These are phyloP conservation scores for Sitta carolinensis DNA, from an alignment of 2,797 vertebrate species.

Conservation along the genomic window DNA sequence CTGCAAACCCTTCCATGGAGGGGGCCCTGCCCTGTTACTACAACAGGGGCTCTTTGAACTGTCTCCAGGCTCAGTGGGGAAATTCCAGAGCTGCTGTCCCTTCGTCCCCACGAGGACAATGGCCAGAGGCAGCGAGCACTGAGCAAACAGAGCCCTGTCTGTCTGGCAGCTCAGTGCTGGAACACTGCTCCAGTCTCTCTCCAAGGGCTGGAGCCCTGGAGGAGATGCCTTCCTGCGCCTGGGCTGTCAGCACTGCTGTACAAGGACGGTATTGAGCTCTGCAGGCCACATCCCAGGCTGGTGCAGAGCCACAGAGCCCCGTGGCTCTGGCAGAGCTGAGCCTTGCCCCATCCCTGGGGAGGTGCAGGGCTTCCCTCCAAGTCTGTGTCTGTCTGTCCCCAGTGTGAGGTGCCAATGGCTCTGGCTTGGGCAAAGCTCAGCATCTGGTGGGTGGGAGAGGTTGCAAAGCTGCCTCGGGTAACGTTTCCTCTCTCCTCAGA, in stretches of 20 bases:
- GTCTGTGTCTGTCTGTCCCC: background rate
- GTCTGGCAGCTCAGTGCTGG: background rate
- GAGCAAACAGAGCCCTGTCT: conserved; percentile 50
- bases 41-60: conserved; percentile 13
- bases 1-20: background rate
- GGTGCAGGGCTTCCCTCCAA: background rate
- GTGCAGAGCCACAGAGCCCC: background rate
- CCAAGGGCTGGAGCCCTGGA: background rate
- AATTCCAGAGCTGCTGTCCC: conserved; percentile 26
- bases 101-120: background rate
- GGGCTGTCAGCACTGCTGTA: background rate
- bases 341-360: background rate
- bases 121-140: background rate
- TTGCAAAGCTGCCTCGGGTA: background rate
- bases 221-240: background rate
- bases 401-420: accelerated
- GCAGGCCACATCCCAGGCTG: background rate
- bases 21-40: background rate
- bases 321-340: background rate
- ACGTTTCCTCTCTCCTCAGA: conserved; percentile 76
- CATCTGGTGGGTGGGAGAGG: background rate
- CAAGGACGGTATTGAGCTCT: conserved; percentile 20
- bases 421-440: background rate
- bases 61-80: background rate
- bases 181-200: conserved; percentile 50